Percentiles rank a stretch among this genome's conserved stretches.
These are phyloP conservation scores for Tetragnatha montana DNA, from an alignment of 2,888 invertebrate species.

Conservation along the genomic window DNA sequence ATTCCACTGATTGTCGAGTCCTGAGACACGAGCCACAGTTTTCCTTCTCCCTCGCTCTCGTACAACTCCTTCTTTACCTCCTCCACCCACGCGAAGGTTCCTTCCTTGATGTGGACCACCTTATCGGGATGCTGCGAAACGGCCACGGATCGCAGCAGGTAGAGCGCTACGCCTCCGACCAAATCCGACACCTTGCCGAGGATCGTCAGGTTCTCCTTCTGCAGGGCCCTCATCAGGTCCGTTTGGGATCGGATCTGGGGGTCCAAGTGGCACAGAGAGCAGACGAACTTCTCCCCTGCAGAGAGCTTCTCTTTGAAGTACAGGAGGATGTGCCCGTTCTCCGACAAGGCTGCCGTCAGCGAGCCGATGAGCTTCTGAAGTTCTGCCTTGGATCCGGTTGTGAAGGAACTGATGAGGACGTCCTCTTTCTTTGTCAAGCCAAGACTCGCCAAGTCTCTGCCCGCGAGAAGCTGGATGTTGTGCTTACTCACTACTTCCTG, in stretches of 20 bases:
- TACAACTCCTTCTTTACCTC: constrained; percentile 80
- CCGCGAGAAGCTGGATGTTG: not conserved
- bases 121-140: not conserved
- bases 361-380: constrained; percentile 10
- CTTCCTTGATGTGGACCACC: constrained; percentile 47
- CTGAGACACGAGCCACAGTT: constrained; percentile 77
- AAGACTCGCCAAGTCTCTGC: not conserved
- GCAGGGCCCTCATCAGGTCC: constrained; percentile 15
- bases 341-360: not conserved
- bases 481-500: not conserved
- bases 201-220: not conserved
- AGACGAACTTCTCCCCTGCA: constrained; percentile 38
- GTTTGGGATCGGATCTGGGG: constrained; percentile 12
- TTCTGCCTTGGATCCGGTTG: not conserved
- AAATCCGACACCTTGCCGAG: constrained; percentile 36
- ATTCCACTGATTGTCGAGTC: constrained; percentile 76
- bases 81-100: constrained; percentile 83
- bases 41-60: constrained; percentile 1
- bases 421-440: constrained; percentile 7
- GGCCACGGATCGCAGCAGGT: constrained; percentile 17
- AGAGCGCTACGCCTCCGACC: constrained; percentile 9
- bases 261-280: constrained; percentile 17
- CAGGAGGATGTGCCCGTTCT: constrained; percentile 21
- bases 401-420: constrained; percentile 38
- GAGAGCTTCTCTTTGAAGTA: constrained; percentile 22